Base-by-base conservation (phyloP, 2,888 invertebrate genomes). In the Acronicta psi region DNA sequence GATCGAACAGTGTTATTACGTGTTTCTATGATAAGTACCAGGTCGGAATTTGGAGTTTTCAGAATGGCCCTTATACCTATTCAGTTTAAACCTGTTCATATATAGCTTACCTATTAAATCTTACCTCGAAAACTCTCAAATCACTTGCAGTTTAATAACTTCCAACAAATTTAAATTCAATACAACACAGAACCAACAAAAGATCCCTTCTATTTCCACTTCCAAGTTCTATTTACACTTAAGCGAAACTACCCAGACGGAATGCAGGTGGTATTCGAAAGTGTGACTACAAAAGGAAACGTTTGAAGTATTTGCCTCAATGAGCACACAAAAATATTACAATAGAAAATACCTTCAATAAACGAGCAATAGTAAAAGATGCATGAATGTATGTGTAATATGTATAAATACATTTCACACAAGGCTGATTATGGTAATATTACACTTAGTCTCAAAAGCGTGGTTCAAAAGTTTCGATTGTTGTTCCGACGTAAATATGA, bases 301-400 rank as follows among this genome's bases (percentile, higher is more conserved):
- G 51, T 42, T 51, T 57, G 50, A 16, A 29, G 25, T 46, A 37
- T 66, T 43, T 57, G 49, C 54, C 18, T 72, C 60, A 74, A 59
- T 64, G 63, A 53, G 40, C 73, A 49, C 38, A 38, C 37, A 20
- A 34, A 57, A 59, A 64, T 57, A 51, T 57, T 44, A 23, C 25
- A 14, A 34, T 34, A n/a, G 20, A 1, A 47, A 59, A 73, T 59
- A 69, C 55, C 61, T 66, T 61, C 59, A 59, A 54, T 50, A 59
- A 70, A 62, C 43, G 10, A 8, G 37, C 34, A 34, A 34, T 34
- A 29, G 29, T 11, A 11, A 29, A 29, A 29, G 10, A 29, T 29
- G 29, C 29, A 29, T 29, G 11, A 11, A 29, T 10, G n/a, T n/a
- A n/a, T 1, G 4, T 2, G 23, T 4, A 25, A 25, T 25, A 25